These are phyloP conservation scores for Hydrotaea diabolus DNA, from an alignment of 2,888 invertebrate species.

Conservation along the genomic window DNA sequence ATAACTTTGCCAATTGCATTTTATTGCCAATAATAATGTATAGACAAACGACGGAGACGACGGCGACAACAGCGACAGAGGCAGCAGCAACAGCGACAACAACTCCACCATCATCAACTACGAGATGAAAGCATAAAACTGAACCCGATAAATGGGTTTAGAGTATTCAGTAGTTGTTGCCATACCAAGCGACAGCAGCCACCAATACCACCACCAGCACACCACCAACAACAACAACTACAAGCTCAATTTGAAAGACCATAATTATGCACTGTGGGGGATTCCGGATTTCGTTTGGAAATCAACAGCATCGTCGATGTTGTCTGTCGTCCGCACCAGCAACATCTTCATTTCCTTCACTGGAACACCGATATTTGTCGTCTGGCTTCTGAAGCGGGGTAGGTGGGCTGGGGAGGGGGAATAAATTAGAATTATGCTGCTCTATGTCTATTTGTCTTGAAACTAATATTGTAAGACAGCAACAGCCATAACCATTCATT, in stretches of 20 bases:
- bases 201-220: slow-evolving; percentile 35
- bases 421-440: background rate
- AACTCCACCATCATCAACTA: slow-evolving; percentile 12
- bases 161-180: slow-evolving; percentile 5
- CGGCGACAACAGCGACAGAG: background rate
- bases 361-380: background rate
- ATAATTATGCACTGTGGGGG: slow-evolving; percentile 61
- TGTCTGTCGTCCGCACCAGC: too few species aligned
- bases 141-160: slow-evolving; percentile 61
- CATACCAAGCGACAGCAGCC: background rate
- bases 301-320: background rate
- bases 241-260: slow-evolving; percentile 43
- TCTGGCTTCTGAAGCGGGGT: background rate
- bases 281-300: slow-evolving; percentile 21
- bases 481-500: background rate
- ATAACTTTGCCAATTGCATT: slow-evolving; percentile 68
- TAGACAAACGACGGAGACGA: slow-evolving; percentile 28
- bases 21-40: slow-evolving; percentile 65
- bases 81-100: too few species aligned
- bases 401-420: background rate
- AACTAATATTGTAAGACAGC: background rate
- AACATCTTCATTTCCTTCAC: slow-evolving; percentile 30
- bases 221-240: slow-evolving; percentile 19
- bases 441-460: background rate
- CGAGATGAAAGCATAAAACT: slow-evolving; percentile 50